Conservation (phyloP, 2,888 invertebrate species). For the Cecidostiba fungosa region DNA sequence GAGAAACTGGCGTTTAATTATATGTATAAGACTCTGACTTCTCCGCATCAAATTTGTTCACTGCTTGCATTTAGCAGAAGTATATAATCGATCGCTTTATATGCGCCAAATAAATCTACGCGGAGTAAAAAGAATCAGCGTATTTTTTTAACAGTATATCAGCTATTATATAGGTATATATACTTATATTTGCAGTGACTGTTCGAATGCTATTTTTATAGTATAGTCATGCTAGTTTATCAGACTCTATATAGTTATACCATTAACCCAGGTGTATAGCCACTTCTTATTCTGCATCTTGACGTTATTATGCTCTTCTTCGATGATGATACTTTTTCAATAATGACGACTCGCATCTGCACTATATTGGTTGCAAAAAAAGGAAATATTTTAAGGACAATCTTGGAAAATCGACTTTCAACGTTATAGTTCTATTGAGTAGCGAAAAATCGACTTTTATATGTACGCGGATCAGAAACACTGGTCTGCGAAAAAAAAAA, state of each 20-base stretch:
- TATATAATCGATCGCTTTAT: neutral
- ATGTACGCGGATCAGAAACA: neutral
- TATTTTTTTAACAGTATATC: constrained; percentile 45
- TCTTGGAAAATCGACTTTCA: constrained; percentile 21
- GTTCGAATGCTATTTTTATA: constrained; percentile 57
- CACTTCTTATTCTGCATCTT: neutral
- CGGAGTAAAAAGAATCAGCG: constrained; percentile 11
- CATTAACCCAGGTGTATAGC: neutral
- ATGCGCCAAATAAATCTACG: neutral
- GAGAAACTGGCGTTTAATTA: neutral
- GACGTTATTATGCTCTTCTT: constrained; percentile 26
- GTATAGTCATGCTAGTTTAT: constrained; percentile 13
- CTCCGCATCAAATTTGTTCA: neutral
- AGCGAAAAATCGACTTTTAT: constrained; percentile 36
- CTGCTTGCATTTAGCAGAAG: neutral
- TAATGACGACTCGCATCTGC: constrained; percentile 22
- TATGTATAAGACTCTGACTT: neutral
- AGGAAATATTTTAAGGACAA: constrained; percentile 37
- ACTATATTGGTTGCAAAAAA: neutral
- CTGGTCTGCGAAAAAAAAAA: constrained; percentile 19
- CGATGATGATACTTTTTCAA: constrained; percentile 33
- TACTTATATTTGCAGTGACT: constrained; percentile 32
- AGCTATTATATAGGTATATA: neutral
- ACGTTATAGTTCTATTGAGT: constrained; percentile 34
- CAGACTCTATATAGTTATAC: neutral